Percentiles rank a stretch among this genome's conserved stretches.
Conservation (phyloP, 2,113 vertebrate genomes). For the Seriola rivoliana region DNA sequence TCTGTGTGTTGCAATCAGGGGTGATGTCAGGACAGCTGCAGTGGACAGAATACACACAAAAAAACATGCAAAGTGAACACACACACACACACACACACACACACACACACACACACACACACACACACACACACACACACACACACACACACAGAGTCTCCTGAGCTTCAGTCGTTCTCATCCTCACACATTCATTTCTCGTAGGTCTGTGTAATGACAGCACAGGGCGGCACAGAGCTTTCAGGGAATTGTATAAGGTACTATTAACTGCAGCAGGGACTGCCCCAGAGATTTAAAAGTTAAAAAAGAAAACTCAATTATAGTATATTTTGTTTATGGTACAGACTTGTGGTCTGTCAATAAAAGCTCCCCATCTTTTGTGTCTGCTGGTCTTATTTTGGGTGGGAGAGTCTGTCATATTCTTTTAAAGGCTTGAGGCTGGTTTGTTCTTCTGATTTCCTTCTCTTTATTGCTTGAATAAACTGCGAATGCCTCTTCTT, state of each 20-base stretch:
- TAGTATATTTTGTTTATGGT: slow-evolving; percentile 41
- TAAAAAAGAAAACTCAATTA: slow-evolving; percentile 50
- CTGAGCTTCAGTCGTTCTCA: not conserved
- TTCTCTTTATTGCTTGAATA: slow-evolving; percentile 19
- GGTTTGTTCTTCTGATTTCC: slow-evolving; percentile 24
- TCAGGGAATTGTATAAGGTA: slow-evolving; percentile 6
- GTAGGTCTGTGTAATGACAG: slow-evolving; percentile 27
- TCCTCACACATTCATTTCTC: not conserved
- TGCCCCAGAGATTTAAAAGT: slow-evolving; percentile 21
- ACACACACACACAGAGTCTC: not conserved
- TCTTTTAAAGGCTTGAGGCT: slow-evolving; percentile 25
- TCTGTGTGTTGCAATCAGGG: slow-evolving; percentile 20
- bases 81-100: not conserved
- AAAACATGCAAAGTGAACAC: not conserved
- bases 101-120: too few relatives aligned
- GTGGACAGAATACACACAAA: not conserved
- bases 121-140: not conserved
- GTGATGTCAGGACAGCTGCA: slow-evolving; percentile 72
- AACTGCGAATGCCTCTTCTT: slow-evolving; percentile 21
- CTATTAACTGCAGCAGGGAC: slow-evolving; percentile 39
- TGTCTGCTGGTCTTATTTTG: slow-evolving; percentile 33
- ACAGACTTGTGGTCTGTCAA: slow-evolving; percentile 46
- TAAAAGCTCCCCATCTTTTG: slow-evolving; percentile 35
- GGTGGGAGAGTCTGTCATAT: slow-evolving; percentile 26
- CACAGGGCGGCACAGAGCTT: not conserved